Base-by-base conservation (phyloP, 2,888 invertebrate genomes). In the Drosophila kanekoi region DNA sequence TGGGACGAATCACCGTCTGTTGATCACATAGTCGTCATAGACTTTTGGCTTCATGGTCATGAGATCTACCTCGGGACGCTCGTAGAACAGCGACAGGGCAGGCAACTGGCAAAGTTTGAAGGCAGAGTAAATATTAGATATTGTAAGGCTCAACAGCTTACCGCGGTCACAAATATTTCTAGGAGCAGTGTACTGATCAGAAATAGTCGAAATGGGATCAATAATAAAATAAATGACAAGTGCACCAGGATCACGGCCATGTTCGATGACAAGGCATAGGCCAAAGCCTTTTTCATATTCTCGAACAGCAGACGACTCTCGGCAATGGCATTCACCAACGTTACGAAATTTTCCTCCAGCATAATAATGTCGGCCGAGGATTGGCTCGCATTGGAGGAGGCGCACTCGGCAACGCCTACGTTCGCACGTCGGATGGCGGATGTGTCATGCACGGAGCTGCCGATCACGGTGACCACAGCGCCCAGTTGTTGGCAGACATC, bases 281-380 rank as follows among this genome's bases (percentile, higher is more conserved):
- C 60, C 20, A 81, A 1, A 0, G 72, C 67, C 43, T 88, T 84
- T 23, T 77, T 84, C 10, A 68, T 57, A 1, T 84, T 84, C 35
- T 78, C 81, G 33, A 66, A 84, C 8, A 81, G 43, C 16, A 70
- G 41, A 10, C 87, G 89, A 45, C 84, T 88, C 44, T 69, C 44
- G 0, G 8, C 60, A 13, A 84, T 80, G 28, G 63, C 68, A 32
- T 35, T 38, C 1, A 78, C 49, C 52, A 84, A 5, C 0, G 60
- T 63, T 9, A 54, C 35, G 11, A 84, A 80, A 28, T 75, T 72
- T 23, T 57, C 54, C 14, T 76, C 63, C 41, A 64, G 5, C 9
- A 84, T 13, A 1, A 78, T 45, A 6, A 87, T 52, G 47, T 84
- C 84, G 1, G 87, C 72, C 28, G 72, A 60, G 9, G 44, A 49